Percentiles rank a stretch among this genome's conserved stretches.
Conservation (phyloP, 2,888 invertebrate genomes). For the Abrostola tripartita region DNA sequence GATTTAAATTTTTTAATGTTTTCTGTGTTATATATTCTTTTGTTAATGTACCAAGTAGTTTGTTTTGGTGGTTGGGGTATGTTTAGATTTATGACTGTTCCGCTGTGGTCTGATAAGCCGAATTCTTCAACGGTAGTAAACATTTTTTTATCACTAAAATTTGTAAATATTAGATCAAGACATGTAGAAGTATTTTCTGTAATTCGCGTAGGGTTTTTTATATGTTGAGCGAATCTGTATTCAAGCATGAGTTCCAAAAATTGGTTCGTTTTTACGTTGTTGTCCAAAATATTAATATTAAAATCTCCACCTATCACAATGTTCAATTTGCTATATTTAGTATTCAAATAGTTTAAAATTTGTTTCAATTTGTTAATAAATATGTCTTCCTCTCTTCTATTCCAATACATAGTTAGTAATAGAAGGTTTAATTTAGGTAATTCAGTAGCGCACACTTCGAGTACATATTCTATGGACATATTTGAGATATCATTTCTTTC, state of each 20-base stretch:
- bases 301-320: no score
- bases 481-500: neutral
- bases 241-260: neutral
- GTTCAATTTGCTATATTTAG: neutral
- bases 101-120: neutral
- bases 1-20: neutral
- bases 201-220: neutral
- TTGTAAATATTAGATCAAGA: neutral
- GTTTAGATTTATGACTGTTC: no score
- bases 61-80: no score
- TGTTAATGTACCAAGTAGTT: neutral
- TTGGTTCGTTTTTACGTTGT: neutral
- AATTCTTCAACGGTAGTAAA: neutral
- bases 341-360: slow-evolving; percentile 1
- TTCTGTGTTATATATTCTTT: neutral
- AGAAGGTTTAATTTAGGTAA: neutral
- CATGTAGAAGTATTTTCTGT: neutral
- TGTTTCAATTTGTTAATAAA: neutral
- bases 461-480: slow-evolving; percentile 1
- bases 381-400: slow-evolving; percentile 3
- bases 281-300: neutral
- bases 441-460: neutral
- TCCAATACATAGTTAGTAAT: neutral
- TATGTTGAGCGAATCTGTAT: no score
- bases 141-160: neutral